These are phyloP conservation scores for Uropetala carovei DNA, from an alignment of 2,888 invertebrate species.

Conservation along the genomic window DNA sequence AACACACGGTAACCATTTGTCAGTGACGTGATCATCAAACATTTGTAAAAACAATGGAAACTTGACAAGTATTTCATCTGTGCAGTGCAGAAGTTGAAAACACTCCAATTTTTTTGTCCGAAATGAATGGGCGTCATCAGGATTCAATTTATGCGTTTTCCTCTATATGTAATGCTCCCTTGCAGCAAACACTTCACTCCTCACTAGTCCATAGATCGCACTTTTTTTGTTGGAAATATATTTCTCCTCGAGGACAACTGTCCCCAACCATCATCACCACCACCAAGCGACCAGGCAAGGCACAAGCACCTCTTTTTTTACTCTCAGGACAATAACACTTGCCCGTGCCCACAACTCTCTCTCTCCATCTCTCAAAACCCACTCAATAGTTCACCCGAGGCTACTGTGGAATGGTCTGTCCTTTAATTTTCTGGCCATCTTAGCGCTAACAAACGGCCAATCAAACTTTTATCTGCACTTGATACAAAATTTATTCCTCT, in stretches of 20 bases:
- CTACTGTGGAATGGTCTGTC: slow-evolving; percentile 46
- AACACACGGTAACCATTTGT: slow-evolving; percentile 47
- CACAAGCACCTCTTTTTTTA: slow-evolving; percentile 16
- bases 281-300: slow-evolving; percentile 32
- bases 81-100: slow-evolving; percentile 33
- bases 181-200: slow-evolving; percentile 24
- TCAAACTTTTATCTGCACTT: slow-evolving; percentile 39
- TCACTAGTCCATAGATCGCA: neutral
- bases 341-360: neutral
- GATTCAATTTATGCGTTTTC: slow-evolving; percentile 1
- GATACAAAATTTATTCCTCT: slow-evolving; percentile 44
- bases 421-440: slow-evolving; percentile 34
- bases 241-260: neutral
- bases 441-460: slow-evolving; percentile 9
- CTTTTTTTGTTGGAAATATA: slow-evolving; percentile 9
- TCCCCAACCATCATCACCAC: slow-evolving; percentile 14
- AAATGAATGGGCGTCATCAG: slow-evolving; percentile 29
- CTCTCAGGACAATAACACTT: neutral
- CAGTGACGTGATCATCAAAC: slow-evolving; percentile 28
- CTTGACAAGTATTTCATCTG: slow-evolving; percentile 49
- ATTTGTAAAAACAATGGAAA: slow-evolving; percentile 47
- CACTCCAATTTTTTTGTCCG: neutral
- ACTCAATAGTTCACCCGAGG: slow-evolving; percentile 30
- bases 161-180: slow-evolving; percentile 20
- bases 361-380: neutral